Evolutionary conservation across 2,888 invertebrate genomes (phyloP).

Genomic region (Neoitamus cyanurus): DNA sequence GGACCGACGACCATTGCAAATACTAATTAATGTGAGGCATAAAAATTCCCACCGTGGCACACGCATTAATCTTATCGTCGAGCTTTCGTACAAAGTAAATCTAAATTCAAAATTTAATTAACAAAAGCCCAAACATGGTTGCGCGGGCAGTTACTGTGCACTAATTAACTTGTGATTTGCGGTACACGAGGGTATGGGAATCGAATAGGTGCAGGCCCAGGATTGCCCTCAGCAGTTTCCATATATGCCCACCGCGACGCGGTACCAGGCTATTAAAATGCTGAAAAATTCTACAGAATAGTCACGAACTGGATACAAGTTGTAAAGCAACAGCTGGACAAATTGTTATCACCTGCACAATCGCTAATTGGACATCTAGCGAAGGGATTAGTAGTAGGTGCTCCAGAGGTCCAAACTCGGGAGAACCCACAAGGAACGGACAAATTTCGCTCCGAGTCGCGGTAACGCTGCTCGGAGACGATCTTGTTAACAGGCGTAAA

Average conservation of each 20-base stretch:
- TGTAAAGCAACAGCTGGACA: conserved; percentile 41
- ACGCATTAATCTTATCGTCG: not conserved
- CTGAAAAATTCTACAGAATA: not conserved
- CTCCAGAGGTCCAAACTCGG: not conserved
- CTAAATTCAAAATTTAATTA: conserved; percentile 12
- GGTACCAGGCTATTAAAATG: not conserved
- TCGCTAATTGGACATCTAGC: conserved; percentile 34
- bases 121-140: not conserved
- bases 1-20: not conserved
- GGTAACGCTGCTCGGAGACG: not conserved
- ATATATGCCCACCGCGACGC: not conserved
- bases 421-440: not conserved
- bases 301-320: conserved; percentile 23
- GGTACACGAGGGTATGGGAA: not conserved
- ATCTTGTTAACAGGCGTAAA: conserved; percentile 25
- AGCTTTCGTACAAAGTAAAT: not conserved
- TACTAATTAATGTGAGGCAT: not conserved
- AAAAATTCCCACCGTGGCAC: not conserved
- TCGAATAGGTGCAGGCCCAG: not conserved
- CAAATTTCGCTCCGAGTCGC: not conserved
- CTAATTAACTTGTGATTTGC: conserved; percentile 1
- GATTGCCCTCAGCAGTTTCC: not conserved
- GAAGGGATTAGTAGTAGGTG: not conserved
- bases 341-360: conserved; percentile 38
- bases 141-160: not conserved